Percentiles rank a stretch among this genome's conserved stretches.
Evolutionary conservation across 2,797 vertebrate genomes (phyloP).

Genomic region (Melanotaenia maccullochi): DNA sequence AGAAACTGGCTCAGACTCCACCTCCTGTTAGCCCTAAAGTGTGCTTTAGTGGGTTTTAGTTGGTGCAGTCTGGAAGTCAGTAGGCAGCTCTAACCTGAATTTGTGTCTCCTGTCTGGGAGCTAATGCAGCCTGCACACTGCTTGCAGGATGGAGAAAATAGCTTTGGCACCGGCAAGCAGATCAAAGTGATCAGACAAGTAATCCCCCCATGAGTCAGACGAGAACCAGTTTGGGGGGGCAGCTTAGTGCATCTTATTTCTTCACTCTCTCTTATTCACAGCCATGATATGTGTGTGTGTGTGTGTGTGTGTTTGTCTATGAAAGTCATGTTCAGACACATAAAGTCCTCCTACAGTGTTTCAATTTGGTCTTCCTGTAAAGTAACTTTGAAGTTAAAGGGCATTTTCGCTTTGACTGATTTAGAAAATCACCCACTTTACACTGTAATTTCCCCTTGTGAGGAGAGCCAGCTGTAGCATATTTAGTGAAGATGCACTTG

Average conservation of each 20-base stretch:
- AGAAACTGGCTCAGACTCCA: slow-evolving; percentile 59
- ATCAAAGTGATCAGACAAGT: slow-evolving; percentile 81
- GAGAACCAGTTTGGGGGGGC: slow-evolving; percentile 61
- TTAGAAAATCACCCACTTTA: slow-evolving; percentile 68
- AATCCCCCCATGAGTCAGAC: slow-evolving; percentile 82
- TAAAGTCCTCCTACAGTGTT: slow-evolving; percentile 64
- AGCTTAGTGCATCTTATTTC: slow-evolving; percentile 60
- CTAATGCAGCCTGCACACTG: slow-evolving; percentile 51
- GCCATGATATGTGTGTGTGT: slow-evolving; percentile 6
- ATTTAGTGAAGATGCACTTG: slow-evolving; percentile 36
- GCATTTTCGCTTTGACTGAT: slow-evolving; percentile 75
- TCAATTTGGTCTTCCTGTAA: slow-evolving; percentile 72
- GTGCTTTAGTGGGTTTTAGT: slow-evolving; percentile 19
- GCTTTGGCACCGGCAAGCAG: slow-evolving; percentile 70
- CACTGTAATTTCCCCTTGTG: slow-evolving; percentile 75
- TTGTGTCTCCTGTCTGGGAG: slow-evolving; percentile 56
- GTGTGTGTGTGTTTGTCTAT: slow-evolving; percentile 37
- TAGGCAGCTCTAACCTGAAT: slow-evolving; percentile 57
- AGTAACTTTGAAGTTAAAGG: slow-evolving; percentile 76
- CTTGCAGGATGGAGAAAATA: slow-evolving; percentile 70
- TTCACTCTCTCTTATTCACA: slow-evolving; percentile 61
- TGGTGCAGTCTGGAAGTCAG: slow-evolving; percentile 52
- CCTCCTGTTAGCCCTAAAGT: slow-evolving; percentile 52
- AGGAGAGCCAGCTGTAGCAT: slow-evolving; percentile 63
- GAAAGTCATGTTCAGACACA: slow-evolving; percentile 37